Conservation (phyloP, 2,797 vertebrate genomes). For the Ambastaia sidthimunki region DNA sequence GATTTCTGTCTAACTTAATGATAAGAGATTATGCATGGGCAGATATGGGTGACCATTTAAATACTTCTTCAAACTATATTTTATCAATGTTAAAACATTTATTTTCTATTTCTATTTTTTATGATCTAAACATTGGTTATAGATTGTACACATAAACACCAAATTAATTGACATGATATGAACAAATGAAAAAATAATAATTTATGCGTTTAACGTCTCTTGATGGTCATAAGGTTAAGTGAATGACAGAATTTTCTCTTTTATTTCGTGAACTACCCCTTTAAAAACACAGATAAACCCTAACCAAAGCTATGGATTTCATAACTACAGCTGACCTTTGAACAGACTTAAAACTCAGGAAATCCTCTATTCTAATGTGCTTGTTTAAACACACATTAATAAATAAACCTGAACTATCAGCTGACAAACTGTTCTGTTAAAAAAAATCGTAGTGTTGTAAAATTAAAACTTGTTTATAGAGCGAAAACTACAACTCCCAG, state of each 20-base stretch:
- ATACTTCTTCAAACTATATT: no score
- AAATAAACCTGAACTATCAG: background rate
- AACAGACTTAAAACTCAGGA: background rate
- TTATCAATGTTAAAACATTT: no score
- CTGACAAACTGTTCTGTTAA: background rate
- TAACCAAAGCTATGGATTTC: slow-evolving; percentile 43
- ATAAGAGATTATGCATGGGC: no score
- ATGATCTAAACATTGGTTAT: no score
- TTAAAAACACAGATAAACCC: background rate
- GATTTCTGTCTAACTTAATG: no score
- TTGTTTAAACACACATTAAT: background rate
- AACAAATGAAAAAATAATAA: background rate
- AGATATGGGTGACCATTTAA: no score
- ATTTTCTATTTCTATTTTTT: no score
- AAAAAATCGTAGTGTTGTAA: background rate
- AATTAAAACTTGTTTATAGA: background rate
- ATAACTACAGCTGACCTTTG: slow-evolving; percentile 27
- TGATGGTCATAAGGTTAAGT: no score
- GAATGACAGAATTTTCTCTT: background rate
- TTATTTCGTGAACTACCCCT: background rate
- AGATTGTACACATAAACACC: background rate
- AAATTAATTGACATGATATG: background rate
- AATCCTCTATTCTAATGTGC: background rate
- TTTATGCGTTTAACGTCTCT: background rate
- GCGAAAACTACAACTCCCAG: slow-evolving; percentile 54